Base-by-base conservation (phyloP, 2,113 vertebrate species). In the Desmodus rotundus region DNA sequence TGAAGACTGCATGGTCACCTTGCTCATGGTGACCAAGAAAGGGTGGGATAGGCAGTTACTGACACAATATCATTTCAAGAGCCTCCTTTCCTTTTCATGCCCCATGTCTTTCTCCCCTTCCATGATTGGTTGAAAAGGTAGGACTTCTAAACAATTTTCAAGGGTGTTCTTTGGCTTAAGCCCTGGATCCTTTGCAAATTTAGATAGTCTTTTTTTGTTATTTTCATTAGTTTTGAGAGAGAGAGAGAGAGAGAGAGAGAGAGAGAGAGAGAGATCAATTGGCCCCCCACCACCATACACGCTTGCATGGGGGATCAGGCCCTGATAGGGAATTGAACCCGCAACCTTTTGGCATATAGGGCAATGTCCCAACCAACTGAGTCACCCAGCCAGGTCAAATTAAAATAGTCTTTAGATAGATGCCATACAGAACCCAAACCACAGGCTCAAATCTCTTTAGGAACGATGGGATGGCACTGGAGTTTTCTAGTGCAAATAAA, bases 401-500 rank as follows among this genome's bases (percentile, higher is more conserved):
- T 45, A 82, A 76, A 87, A 87, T 19, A 74, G 5, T 68, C 24
- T 82, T 93, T 76, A 72, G 76, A 76, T 70, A 93, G 94, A 70
- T 61, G 45, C 24, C 28, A 20, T 33, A 10, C 14, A 41, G 24
- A 56, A 14, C 24, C 33, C 41, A n/a, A 82, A 54, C 15, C 47
- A 68, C 4, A 73, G 28, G 10, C 54, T 74, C 14, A n/a, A 14
- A 2, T 56, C 10, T 38, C 41, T 38, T 92, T 87, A 19, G 38
- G 47, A 85, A 65, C 43, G 58, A 65, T 12, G 2, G 31, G 65
- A 16, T 45, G 13, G 26, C 68, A 24, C 15, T 68, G n/a, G 52
- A 50, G 8, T 50, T 91, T 90, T 93, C 41, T 47, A 84, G 17
- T 76, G 68, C 70, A 67, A 93, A 94, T 67, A 84, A 83, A 81